Base-by-base conservation (phyloP, 2,113 vertebrate species). In the Eublepharis macularius region DNA sequence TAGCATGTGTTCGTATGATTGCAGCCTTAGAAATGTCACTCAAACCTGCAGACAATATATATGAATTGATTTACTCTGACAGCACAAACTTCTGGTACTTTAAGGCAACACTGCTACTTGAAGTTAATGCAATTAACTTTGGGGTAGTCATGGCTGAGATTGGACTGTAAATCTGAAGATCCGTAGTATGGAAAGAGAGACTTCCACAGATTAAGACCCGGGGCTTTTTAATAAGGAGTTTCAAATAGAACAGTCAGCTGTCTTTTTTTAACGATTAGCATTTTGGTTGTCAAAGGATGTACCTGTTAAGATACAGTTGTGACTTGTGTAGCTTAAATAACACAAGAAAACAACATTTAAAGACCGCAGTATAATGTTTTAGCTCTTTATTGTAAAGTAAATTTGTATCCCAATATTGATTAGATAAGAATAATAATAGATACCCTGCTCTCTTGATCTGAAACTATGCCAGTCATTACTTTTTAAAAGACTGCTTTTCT, bases 351-450 rank as follows among this genome's bases (percentile, higher is more conserved):
- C 21, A 72, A 29, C 19, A 57, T 32, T 32, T 9, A 29, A 70
- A 80, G 6, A 3, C 12, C 90, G 83, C 88, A 87, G 11, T 63
- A 83, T 17, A 4, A 32, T 76, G 76, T 88, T 90, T 89, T 86
- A 88, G 83, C 81, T 54, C 69, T 91, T 94, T 86, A 36, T 85
- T 92, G 80, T 86, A 82, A 77, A 89, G 11, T 86, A 86, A 88
- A 76, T 90, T 90, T 86, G 84, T 91, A 84, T 92, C 89, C 85
- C 88, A 45, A 82, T 94, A 87, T 85, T n/a, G 0, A 74, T 70
- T 94, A 82, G 91, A 92, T 80, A 72, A 92, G 87, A 89, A 92
- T 87, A 92, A 86, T 94, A 82, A 92, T 88, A 85, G 86, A 86
- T 84, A 63, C 86, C 91, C 87, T 87, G 82, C 92, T 86, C 91